Conservation (phyloP, 2,113 vertebrate genomes). For the Rhizomys pruinosus region DNA sequence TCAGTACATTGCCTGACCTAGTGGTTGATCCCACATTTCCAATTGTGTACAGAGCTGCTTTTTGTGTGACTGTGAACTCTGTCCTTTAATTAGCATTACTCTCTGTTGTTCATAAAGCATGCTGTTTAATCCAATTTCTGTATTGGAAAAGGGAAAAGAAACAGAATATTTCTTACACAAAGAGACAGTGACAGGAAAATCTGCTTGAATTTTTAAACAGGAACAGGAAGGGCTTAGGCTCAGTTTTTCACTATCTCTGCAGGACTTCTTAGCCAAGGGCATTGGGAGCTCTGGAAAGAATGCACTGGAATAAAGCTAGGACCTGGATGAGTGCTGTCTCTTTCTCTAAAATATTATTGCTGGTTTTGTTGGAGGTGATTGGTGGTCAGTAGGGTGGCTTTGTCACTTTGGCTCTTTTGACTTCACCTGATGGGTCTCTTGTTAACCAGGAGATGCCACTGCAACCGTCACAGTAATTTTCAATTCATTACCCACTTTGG, state of each 20-base stretch:
- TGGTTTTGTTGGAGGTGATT: slow-evolving; percentile 81
- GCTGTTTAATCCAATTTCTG: slow-evolving; percentile 58
- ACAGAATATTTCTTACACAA: slow-evolving; percentile 37
- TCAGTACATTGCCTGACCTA: slow-evolving; percentile 15
- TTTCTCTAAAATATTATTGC: slow-evolving; percentile 28
- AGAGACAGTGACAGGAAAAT: slow-evolving; percentile 23
- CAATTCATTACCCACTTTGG: slow-evolving; percentile 79
- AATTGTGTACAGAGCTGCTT: background rate
- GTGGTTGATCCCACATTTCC: background rate
- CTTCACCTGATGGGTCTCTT: slow-evolving; percentile 80
- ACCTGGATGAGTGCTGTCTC: background rate
- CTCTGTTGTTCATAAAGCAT: slow-evolving; percentile 67
- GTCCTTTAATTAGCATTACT: slow-evolving; percentile 70
- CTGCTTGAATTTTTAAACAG: background rate
- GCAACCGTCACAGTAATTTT: slow-evolving; percentile 76
- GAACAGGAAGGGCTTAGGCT: background rate
- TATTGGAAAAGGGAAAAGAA: slow-evolving; percentile 15
- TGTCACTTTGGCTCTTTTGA: slow-evolving; percentile 88
- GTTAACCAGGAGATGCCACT: slow-evolving; percentile 77
- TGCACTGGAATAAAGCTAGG: background rate
- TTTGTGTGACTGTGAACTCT: slow-evolving; percentile 35
- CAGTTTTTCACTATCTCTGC: background rate
- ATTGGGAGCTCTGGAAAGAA: background rate
- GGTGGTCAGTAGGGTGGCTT: slow-evolving; percentile 86
- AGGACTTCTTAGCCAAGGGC: background rate